Conservation (phyloP, 2,113 vertebrate species). For the Egretta garzetta region DNA sequence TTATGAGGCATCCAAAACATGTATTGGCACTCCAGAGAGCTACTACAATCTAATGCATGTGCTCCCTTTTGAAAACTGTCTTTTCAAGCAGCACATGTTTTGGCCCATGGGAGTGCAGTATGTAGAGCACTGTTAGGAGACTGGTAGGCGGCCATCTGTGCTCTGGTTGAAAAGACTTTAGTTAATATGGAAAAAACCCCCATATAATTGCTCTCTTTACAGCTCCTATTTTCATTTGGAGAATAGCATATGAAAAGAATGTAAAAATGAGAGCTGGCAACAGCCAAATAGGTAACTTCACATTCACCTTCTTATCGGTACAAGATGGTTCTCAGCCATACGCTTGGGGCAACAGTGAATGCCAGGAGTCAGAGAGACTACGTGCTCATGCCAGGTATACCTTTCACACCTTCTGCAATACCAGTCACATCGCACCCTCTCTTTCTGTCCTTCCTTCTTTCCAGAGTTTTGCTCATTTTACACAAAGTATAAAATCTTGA, state of each 20-base stretch:
- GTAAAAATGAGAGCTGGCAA: neutral
- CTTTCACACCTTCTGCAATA: neutral
- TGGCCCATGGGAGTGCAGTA: neutral
- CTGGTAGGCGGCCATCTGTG: slow-evolving; percentile 25
- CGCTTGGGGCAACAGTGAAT: neutral
- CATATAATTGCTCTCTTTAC: neutral
- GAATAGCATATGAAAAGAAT: neutral
- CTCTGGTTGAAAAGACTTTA: slow-evolving; percentile 20
- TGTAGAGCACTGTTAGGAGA: neutral
- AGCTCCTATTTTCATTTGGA: neutral
- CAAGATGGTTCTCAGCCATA: neutral
- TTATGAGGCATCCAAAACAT: neutral
- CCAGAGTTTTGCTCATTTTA: neutral
- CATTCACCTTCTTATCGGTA: neutral
- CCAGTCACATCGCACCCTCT: neutral
- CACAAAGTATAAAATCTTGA: neutral
- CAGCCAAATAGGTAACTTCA: neutral
- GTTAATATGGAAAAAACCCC: neutral
- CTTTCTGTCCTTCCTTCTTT: neutral
- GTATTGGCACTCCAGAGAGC: neutral
- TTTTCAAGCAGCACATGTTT: neutral
- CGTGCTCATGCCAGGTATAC: neutral
- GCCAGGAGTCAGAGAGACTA: neutral
- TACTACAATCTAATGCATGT: neutral
- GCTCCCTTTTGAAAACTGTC: neutral